Conservation (phyloP, 2,888 invertebrate species). For the Slavum lentiscoides region DNA sequence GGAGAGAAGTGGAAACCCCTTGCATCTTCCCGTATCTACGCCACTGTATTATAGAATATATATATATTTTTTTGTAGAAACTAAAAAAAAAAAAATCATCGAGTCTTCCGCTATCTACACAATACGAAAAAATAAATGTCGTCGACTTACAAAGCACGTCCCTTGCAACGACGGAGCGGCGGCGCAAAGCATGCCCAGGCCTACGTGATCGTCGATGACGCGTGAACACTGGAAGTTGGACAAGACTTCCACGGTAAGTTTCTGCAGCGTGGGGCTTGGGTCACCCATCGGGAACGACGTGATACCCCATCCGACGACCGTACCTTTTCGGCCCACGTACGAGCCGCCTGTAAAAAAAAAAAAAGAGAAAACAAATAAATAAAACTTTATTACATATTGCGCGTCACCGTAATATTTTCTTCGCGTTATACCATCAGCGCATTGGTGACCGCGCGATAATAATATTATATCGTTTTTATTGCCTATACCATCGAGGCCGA, state of each 20-base stretch:
- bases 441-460: too few relatives aligned
- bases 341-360: constrained; percentile 57
- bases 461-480: too few relatives aligned
- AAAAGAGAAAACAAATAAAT: not conserved
- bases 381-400: not conserved
- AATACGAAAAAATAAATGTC: too few relatives aligned
- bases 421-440: too few relatives aligned
- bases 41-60: too few relatives aligned
- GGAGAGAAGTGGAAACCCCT: too few relatives aligned
- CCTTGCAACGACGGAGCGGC: constrained; percentile 59
- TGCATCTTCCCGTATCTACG: too few relatives aligned
- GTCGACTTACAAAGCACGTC: constrained; percentile 60
- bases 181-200: constrained; percentile 60
- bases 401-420: not conserved
- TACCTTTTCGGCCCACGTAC: constrained; percentile 58
- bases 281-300: constrained; percentile 59
- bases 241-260: constrained; percentile 59
- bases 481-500: too few relatives aligned
- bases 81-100: too few relatives aligned
- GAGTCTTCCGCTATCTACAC: too few relatives aligned
- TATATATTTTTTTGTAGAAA: too few relatives aligned
- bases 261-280: constrained; percentile 59
- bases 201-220: constrained; percentile 59
- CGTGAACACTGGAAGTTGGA: constrained; percentile 59
- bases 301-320: constrained; percentile 60